Evolutionary conservation across 92 coral and sea anemone genomes (phyloP), one percentile per base, ranked within the genome.

Genomic region (Ricordea florida): DNA sequence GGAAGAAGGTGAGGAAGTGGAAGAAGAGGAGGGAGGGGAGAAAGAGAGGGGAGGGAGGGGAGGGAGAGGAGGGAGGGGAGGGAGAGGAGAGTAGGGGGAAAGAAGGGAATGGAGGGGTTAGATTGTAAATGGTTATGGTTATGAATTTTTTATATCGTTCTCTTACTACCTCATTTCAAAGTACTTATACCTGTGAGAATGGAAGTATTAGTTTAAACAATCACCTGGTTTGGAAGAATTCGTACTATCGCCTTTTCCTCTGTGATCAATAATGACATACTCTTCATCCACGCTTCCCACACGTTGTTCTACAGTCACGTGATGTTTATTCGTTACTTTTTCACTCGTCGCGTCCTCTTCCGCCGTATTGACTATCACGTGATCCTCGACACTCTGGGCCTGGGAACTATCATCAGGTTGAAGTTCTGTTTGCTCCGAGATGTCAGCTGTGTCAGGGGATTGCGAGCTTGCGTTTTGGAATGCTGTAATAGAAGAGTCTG

Each of bases 201-300:
- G n/a, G n/a, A n/a, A n/a, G n/a, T n/a, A n/a, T n/a, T n/a, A n/a
- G n/a, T n/a, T n/a, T n/a, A n/a, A n/a, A n/a, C n/a, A n/a, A n/a
- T n/a, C n/a, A 90, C 96, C 92, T 82, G 92, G 90, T 69, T 72
- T 63, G 8, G 74, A 66, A 14, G 41, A 26, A n/a, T 60, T 52
- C 27, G 41, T 36, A 2, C 34, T 51, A 7, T 63, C 65, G 17
- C 18, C 38, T 1, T 35, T 45, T 16, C 58, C 63, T 37, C 80
- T 83, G 69, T 65, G 83, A 34, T 72, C 90, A 16, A 90, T 87
- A 2, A 90, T 87, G 50, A 90, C 96, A 33, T 90, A 90, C 25
- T 84, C 96, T 9, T 90, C 96, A 45, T 90, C 96, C 2, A 90
- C 49, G 22, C 63, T 69, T 69, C 38, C 62, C 24, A 50, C 76